A percentile compares a stretch with the other conserved stretches of the same genome.
Evolutionary conservation across 1,140 invertebrate species (phyloP).

Genomic region (Vanessa tameamea): DNA sequence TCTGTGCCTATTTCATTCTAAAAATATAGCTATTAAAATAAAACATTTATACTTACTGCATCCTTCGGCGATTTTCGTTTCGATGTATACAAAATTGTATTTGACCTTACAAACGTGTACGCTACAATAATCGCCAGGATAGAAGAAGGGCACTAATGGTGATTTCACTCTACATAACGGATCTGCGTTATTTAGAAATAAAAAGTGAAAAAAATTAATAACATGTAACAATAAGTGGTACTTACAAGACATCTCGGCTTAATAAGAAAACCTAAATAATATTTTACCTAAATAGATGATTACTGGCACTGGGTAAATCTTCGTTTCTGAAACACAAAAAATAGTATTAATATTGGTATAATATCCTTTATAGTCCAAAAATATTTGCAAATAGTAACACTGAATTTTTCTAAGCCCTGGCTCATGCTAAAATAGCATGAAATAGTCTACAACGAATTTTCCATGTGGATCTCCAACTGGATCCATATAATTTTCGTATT

Average conservation of each 20-base stretch:
- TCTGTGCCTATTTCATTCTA: too few species aligned
- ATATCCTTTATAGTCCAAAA: background rate
- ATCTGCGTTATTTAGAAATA: conserved; percentile 36
- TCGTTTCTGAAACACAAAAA: background rate
- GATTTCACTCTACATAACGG: conserved; percentile 51
- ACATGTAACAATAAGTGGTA: background rate
- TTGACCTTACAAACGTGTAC: conserved; percentile 57
- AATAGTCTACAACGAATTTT: too few species aligned
- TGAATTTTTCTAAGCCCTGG: too few species aligned
- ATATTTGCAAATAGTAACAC: background rate
- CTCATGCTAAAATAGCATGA: too few species aligned
- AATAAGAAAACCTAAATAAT: background rate
- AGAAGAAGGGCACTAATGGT: conserved; percentile 52
- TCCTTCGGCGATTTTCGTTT: background rate
- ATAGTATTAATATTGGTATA: background rate
- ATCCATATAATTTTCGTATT: too few species aligned
- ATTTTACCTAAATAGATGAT: background rate
- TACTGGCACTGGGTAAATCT: conserved; percentile 4
- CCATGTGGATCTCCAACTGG: too few species aligned
- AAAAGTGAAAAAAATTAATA: conserved; percentile 7
- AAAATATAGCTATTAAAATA: too few species aligned
- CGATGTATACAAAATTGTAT: conserved; percentile 64
- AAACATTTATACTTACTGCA: background rate
- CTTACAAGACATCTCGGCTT: background rate
- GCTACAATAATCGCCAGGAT: conserved; percentile 47